A percentile compares a stretch with the other conserved stretches of the same genome.
Evolutionary conservation across 2,888 invertebrate species (phyloP).

Genomic region (Periphyllus acericola): DNA sequence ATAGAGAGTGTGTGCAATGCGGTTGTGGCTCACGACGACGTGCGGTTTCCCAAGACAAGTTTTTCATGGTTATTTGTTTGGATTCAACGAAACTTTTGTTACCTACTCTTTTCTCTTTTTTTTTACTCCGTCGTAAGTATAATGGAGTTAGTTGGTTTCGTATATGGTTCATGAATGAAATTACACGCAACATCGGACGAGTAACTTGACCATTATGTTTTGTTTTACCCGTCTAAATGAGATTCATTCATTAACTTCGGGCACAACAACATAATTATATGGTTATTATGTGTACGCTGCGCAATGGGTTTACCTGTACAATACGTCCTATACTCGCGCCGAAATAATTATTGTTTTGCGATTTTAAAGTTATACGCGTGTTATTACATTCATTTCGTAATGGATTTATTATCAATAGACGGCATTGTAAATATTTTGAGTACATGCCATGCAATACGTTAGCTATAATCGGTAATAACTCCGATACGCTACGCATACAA

Average conservation of each 20-base stretch:
- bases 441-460: no score
- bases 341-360: no score
- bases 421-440: no score
- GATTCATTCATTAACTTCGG: neutral
- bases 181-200: neutral
- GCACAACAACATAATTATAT: no score
- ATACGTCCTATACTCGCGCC: no score
- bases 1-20: neutral
- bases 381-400: no score
- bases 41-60: conserved; percentile 6
- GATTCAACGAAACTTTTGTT: conserved; percentile 20
- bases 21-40: neutral
- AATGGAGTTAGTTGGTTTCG: conserved; percentile 28
- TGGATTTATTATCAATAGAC: no score
- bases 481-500: no score
- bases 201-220: neutral
- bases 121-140: neutral
- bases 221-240: neutral
- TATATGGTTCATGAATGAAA: neutral
- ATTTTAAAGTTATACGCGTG: no score
- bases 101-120: neutral
- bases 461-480: no score
- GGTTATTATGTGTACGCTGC: no score
- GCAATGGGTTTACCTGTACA: no score
- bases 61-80: conserved; percentile 41